phyloP scores from a whole-genome alignment of 2,797 vertebrate species.

The Cheirogaleus major region DNA sequence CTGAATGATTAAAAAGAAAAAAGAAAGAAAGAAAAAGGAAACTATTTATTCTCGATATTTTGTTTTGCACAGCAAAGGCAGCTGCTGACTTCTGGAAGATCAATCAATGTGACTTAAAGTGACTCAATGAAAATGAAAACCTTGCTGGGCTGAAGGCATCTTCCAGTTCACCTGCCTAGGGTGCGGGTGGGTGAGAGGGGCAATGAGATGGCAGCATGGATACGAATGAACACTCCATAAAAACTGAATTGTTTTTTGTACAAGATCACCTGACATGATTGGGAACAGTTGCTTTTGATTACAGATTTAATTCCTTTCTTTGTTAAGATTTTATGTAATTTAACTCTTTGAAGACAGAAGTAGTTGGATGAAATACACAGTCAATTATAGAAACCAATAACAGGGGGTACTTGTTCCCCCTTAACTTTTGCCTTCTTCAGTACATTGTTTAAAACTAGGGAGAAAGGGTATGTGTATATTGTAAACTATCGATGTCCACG shows the following conservation, averaged over 20 bases:
- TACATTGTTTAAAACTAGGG: constrained; percentile 84
- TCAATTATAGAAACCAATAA: constrained; percentile 84
- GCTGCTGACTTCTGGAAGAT: constrained; percentile 94
- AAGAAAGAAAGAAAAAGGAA: constrained; percentile 88
- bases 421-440: constrained; percentile 87
- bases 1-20: constrained; percentile 89
- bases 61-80: constrained; percentile 99
- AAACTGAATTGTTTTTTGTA: constrained; percentile 84
- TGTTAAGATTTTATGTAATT: constrained; percentile 88
- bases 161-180: constrained; percentile 84
- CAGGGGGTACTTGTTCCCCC: constrained; percentile 81
- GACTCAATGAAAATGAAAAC: constrained; percentile 84
- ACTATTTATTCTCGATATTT: constrained; percentile 99
- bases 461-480: constrained; percentile 88
- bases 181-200: constrained; percentile 74
- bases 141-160: constrained; percentile 82
- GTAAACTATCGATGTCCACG: constrained; percentile 88
- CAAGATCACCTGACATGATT: constrained; percentile 86
- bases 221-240: constrained; percentile 84
- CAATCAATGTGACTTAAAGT: constrained; percentile 87
- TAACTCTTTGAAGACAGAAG: constrained; percentile 87
- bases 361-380: constrained; percentile 86
- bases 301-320: constrained; percentile 81
- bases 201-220: constrained; percentile 81
- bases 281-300: constrained; percentile 88